These are phyloP conservation scores for Axinella damicornis DNA, from an alignment of 37 sponge, comb jelly and placozoan genomes.

Conservation along the genomic window DNA sequence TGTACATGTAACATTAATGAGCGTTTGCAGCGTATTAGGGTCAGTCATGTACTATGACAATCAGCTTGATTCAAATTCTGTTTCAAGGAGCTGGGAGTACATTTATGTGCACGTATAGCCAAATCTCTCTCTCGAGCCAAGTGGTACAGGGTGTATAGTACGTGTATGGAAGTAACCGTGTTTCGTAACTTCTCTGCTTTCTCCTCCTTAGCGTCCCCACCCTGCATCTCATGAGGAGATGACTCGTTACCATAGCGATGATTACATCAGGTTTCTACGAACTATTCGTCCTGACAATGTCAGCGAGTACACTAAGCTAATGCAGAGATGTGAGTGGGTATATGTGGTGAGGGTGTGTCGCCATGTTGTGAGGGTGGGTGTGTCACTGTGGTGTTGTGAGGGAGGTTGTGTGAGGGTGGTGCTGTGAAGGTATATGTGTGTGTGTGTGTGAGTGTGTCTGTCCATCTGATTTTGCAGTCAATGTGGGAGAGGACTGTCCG, in stretches of 20 bases:
- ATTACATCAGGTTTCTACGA: conserved; percentile 93
- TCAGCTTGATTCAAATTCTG: too few relatives aligned
- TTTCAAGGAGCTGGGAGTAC: too few relatives aligned
- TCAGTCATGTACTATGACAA: too few relatives aligned
- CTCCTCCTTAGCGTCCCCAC: conserved; percentile 90
- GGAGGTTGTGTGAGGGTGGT: not conserved
- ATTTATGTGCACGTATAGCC: too few relatives aligned
- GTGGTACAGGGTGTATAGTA: too few relatives aligned
- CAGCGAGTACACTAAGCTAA: conserved; percentile 90
- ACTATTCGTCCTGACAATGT: conserved; percentile 97
- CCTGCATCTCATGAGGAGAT: conserved; percentile 87
- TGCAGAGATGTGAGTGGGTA: conserved; percentile 92
- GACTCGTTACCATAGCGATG: conserved; percentile 98
- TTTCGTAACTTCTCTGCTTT: too few relatives aligned
- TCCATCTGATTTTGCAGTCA: conserved; percentile 63
- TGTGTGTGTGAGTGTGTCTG: not conserved
- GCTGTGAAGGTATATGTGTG: not conserved
- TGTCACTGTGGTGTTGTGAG: not conserved
- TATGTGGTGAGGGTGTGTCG: not conserved
- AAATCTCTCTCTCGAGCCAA: too few relatives aligned
- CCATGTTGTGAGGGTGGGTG: not conserved
- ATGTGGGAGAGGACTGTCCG: conserved; percentile 99
- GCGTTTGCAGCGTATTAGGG: too few relatives aligned
- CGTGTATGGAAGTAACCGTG: too few relatives aligned
- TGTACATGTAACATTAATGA: too few relatives aligned